Base-by-base conservation (phyloP, 2,113 vertebrate genomes). In the Trichechus manatus region DNA sequence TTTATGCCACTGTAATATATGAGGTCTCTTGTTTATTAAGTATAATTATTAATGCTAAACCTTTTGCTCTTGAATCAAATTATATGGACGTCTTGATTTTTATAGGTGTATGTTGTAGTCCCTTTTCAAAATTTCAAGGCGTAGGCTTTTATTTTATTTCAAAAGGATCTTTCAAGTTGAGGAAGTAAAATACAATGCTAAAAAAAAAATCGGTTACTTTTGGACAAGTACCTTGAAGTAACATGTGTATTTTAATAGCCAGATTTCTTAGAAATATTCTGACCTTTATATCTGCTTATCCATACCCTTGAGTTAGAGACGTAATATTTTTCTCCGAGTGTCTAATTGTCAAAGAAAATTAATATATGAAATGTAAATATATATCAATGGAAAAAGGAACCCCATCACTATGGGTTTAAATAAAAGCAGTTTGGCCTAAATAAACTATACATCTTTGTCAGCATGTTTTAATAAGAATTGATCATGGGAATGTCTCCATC, bases 211-310 rank as follows among this genome's bases (percentile, higher is more conserved):
- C 11, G 0, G 5, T 61, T 29, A 63, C 33, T 79, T 74, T 94
- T 87, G 80, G 61, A 6, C 27, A 93, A 83, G 4, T 1, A 53
- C 66, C 80, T 89, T 97, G 61, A 94, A 94, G 95, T 85, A 91
- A 94, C 94, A 64, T 87, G n/a, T 81, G 15, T 78, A n/a, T 83
- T 29, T 68, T 68, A 95, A 44, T 1, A 88, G 19, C 8, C 14
- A 72, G 22, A 74, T 66, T 80, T 93, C 63, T 44, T 64, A 27
- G 47, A 19, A 68, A 2, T 79, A 77, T 70, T 89, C n/a, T 39
- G 64, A 23, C 33, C 91, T 95, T 94, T 80, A 17, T 87, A 22
- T 20, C n/a, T 95, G 31, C 27, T 95, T 83, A 56, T 0, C 1
- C 42, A 20, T 77, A 50, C 9, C 1, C 10, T 61, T 44, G 17